Evolutionary conservation across 2,888 invertebrate genomes (phyloP).

Genomic region (Anticlea derivata): DNA sequence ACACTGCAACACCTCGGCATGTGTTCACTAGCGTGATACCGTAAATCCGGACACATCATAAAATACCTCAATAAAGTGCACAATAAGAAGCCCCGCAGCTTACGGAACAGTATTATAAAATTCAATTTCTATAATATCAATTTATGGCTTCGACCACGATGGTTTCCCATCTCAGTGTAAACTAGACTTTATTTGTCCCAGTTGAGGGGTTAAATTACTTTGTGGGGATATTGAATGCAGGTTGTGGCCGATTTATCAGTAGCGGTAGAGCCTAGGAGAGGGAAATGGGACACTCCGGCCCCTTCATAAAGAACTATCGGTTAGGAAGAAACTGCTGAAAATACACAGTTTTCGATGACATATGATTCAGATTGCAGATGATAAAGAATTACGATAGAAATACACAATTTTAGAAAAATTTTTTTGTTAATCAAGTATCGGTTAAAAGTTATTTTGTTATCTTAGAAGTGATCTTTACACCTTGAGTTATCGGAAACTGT

Average conservation of each 20-base stretch:
- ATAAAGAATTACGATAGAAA: too few species aligned
- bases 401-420: too few species aligned
- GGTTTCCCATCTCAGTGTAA: constrained; percentile 4
- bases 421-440: too few species aligned
- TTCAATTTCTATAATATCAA: constrained; percentile 36
- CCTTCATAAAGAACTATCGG: constrained; percentile 19
- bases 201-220: constrained; percentile 15
- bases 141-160: constrained; percentile 26
- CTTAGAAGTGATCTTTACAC: too few species aligned
- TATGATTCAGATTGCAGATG: too few species aligned
- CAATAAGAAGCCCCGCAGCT: constrained; percentile 19
- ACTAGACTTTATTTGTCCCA: constrained; percentile 19
- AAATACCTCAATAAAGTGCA: constrained; percentile 24
- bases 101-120: constrained; percentile 30
- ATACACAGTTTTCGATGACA: not conserved
- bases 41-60: constrained; percentile 19
- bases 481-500: too few species aligned
- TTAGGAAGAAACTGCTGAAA: constrained; percentile 9
- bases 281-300: constrained; percentile 31
- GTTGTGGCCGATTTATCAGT: constrained; percentile 24
- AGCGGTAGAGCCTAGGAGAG: constrained; percentile 24
- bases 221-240: constrained; percentile 14
- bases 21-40: constrained; percentile 7
- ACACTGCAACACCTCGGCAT: constrained; percentile 1
- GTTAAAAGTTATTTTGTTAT: too few species aligned